phyloP scores from a whole-genome alignment of 2,113 vertebrate species.

The Perccottus glenii region DNA sequence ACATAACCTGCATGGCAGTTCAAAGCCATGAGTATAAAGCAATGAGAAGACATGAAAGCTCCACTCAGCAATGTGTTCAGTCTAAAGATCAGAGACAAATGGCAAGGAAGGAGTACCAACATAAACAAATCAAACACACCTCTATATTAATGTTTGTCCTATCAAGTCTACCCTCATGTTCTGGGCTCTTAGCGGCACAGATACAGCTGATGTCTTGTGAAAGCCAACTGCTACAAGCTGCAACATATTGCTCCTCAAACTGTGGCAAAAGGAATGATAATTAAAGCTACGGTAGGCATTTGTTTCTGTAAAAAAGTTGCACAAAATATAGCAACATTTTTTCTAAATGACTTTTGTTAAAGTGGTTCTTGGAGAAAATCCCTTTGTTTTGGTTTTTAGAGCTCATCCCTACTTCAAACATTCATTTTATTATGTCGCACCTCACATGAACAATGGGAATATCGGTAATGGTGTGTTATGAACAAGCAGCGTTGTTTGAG shows the following conservation, averaged over 20 bases:
- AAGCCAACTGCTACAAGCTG: neutral
- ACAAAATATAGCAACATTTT: neutral
- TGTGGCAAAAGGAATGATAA: too few species aligned
- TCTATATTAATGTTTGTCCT: slow-evolving; percentile 48
- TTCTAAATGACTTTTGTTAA: neutral
- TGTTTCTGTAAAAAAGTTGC: too few species aligned
- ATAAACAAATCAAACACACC: slow-evolving; percentile 72
- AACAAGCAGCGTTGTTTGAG: slow-evolving; percentile 70
- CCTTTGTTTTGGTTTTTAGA: slow-evolving; percentile 4
- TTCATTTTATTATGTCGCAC: slow-evolving; percentile 55
- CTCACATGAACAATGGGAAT: slow-evolving; percentile 60
- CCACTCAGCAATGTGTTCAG: slow-evolving; percentile 52
- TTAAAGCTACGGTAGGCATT: too few species aligned
- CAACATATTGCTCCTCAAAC: neutral
- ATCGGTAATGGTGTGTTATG: slow-evolving; percentile 63
- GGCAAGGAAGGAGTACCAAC: slow-evolving; percentile 43
- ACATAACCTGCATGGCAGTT: slow-evolving; percentile 73
- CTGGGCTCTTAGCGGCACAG: slow-evolving; percentile 28
- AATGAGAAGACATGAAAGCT: slow-evolving; percentile 75
- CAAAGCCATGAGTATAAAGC: slow-evolving; percentile 63
- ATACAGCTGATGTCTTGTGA: slow-evolving; percentile 25
- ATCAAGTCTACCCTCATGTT: slow-evolving; percentile 62
- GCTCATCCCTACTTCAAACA: slow-evolving; percentile 51
- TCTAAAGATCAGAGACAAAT: slow-evolving; percentile 66
- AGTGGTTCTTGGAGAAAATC: neutral